Base-by-base conservation (phyloP, 2,888 invertebrate species). In the Bugulina stolonifera region DNA sequence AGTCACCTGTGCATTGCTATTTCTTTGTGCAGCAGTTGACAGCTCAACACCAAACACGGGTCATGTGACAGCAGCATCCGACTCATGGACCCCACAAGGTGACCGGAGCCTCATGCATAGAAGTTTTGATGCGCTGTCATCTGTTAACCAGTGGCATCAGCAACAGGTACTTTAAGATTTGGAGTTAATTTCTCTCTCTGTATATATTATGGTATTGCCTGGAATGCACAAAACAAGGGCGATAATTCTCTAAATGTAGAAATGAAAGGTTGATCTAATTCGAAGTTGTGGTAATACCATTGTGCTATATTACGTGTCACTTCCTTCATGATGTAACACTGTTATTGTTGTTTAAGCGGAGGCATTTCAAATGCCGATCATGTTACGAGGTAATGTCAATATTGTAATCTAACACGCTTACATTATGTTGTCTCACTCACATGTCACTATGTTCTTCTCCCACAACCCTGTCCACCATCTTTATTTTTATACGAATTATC, bases 1-100 rank as follows among this genome's bases (percentile, higher is more conserved):
- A n/a, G n/a, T n/a, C n/a, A n/a, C n/a, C n/a, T n/a, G n/a, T n/a
- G n/a, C n/a, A n/a, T n/a, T n/a, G n/a, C n/a, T n/a, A n/a, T n/a
- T n/a, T n/a, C n/a, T n/a, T n/a, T n/a, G n/a, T 57, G 10, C 5
- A 64, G 75, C 64, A 14, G 25, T 32, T 64, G 64, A 64, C 64
- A 64, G 64, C 32, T 32, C 64, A 3, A 64, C 64, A 25, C 22
- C 64, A 25, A 27, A 27, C 3, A 10, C 64, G 27, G 27, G 5
- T 64, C 2, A 64, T 32, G 14, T 14, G 3, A 25, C 32, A 5
- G n/a, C 32, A 5, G 10, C 64, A 14, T 25, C 64, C 10, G 64
- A 64, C 2, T 2, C 32, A 25, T 64, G 64, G 64, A 14, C 14
- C 29, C 27, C 22, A 32, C 2, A 27, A 27, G n/a, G 14, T 27